These are phyloP conservation scores for Nematolebias whitei DNA, from an alignment of 2,113 vertebrate genomes.

Conservation along the genomic window DNA sequence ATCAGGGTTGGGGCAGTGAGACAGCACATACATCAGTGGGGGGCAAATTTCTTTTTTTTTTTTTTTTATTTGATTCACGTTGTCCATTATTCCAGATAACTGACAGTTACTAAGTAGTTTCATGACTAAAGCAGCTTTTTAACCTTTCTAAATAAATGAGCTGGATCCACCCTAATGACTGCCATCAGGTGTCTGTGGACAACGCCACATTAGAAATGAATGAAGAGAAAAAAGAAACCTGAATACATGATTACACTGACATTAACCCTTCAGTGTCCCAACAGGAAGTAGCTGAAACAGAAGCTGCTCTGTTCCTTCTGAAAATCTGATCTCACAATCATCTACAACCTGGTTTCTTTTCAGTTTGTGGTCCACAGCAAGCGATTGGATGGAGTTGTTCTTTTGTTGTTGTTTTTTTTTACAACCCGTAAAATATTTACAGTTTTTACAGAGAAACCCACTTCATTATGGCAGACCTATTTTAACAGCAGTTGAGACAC, in stretches of 20 bases:
- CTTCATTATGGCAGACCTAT: too few species aligned
- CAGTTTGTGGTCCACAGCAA: too few species aligned
- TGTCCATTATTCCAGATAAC: slow-evolving; percentile 1
- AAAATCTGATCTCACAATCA: too few species aligned
- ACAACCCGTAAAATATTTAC: too few species aligned
- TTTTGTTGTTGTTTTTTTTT: too few species aligned
- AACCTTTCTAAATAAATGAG: slow-evolving; percentile 3
- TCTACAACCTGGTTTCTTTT: too few species aligned
- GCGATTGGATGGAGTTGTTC: too few species aligned
- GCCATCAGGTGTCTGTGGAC: slow-evolving; percentile 8
- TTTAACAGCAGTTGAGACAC: too few species aligned
- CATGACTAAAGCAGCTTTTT: neutral
- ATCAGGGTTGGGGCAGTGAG: too few species aligned
- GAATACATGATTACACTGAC: neutral
- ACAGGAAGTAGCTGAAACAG: neutral
- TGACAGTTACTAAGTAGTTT: slow-evolving; percentile 1
- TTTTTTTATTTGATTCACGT: neutral
- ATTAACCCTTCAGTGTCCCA: neutral
- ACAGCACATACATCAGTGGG: too few species aligned
- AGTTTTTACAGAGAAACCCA: too few species aligned
- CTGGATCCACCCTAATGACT: slow-evolving; percentile 4
- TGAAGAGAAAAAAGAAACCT: neutral
- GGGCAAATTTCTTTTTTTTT: neutral
- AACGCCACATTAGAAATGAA: slow-evolving; percentile 1
- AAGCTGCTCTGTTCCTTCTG: neutral